Percentiles rank a stretch among this genome's conserved stretches.
phyloP scores from a whole-genome alignment of 1,140 invertebrate species.

The Zophobas atratus region DNA sequence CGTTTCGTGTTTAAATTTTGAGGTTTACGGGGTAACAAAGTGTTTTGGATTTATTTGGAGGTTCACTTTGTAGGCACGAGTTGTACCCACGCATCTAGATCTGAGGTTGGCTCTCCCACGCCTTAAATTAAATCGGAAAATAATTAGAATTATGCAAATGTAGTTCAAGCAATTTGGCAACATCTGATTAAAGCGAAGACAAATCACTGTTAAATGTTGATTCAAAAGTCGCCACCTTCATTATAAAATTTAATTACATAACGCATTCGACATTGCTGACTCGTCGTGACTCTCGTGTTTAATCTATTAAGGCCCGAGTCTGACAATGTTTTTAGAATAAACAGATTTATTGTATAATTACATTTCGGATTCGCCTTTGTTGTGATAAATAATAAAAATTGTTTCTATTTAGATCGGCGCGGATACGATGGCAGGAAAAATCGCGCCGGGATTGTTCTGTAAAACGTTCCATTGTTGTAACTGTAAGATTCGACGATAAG shows the following conservation, averaged over 20 bases:
- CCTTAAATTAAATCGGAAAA: conserved; percentile 5
- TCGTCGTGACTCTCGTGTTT: conserved; percentile 31
- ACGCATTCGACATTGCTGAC: conserved; percentile 19
- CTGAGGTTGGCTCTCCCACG: too few relatives aligned
- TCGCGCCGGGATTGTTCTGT: conserved; percentile 3
- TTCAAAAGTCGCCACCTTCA: conserved; percentile 14
- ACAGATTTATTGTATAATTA: conserved; percentile 21
- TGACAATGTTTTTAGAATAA: conserved; percentile 22
- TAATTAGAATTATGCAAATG: conserved; percentile 26
- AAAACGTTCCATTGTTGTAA: conserved; percentile 9
- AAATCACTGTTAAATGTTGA: conserved; percentile 19
- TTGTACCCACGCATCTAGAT: too few relatives aligned
- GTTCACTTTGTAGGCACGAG: too few relatives aligned
- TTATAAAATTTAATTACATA: conserved; percentile 40
- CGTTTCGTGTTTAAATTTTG: too few relatives aligned
- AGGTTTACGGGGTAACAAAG: too few relatives aligned
- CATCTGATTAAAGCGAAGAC: conserved; percentile 25
- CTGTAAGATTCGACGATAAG: neutral
- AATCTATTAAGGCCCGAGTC: conserved; percentile 8
- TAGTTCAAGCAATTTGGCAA: conserved; percentile 13
- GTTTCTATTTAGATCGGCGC: conserved; percentile 19
- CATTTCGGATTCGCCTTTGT: conserved; percentile 5
- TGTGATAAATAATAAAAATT: conserved; percentile 23
- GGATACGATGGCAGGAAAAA: neutral
- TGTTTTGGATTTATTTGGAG: too few relatives aligned